A percentile compares a stretch with the other conserved stretches of the same genome.
Evolutionary conservation across 2,888 invertebrate genomes (phyloP).

Genomic region (Gymnosoma rotundatum): DNA sequence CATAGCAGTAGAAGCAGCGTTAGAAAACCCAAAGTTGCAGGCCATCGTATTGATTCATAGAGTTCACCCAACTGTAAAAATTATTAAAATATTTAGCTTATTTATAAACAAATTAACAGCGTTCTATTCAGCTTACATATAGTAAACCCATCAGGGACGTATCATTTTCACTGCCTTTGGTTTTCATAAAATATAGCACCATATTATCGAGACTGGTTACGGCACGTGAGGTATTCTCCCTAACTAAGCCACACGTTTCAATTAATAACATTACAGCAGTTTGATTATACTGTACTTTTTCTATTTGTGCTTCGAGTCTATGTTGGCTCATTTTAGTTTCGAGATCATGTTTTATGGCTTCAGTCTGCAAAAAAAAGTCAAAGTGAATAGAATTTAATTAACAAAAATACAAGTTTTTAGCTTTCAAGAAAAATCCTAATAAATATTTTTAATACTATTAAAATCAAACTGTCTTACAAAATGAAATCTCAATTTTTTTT

Average conservation of each 20-base stretch:
- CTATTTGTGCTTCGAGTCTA: slow-evolving; percentile 88
- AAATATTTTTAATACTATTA: background rate
- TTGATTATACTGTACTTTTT: slow-evolving; percentile 90
- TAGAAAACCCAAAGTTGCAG: slow-evolving; percentile 81
- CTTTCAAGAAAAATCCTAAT: too few relatives aligned
- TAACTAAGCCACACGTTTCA: slow-evolving; percentile 86
- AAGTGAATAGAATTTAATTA: slow-evolving; percentile 24
- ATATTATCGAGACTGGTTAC: slow-evolving; percentile 83
- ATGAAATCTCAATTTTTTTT: too few relatives aligned
- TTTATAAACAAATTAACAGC: background rate
- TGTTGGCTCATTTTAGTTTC: slow-evolving; percentile 87
- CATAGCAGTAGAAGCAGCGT: slow-evolving; percentile 81
- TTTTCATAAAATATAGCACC: slow-evolving; percentile 82
- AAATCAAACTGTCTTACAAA: background rate
- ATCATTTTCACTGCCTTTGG: slow-evolving; percentile 81
- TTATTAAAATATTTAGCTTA: background rate
- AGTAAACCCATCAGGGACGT: slow-evolving; percentile 81
- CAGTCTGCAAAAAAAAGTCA: slow-evolving; percentile 85
- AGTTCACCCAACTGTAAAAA: slow-evolving; percentile 79
- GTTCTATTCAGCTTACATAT: slow-evolving; percentile 75
- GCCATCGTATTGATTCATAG: slow-evolving; percentile 82
- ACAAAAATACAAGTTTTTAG: background rate
- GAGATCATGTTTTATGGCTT: slow-evolving; percentile 89
- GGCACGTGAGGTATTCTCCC: slow-evolving; percentile 89
- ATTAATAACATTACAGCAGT: slow-evolving; percentile 88